Conservation (phyloP, 64 coral and sea anemone genomes). For the Actinia tenebrosa region DNA sequence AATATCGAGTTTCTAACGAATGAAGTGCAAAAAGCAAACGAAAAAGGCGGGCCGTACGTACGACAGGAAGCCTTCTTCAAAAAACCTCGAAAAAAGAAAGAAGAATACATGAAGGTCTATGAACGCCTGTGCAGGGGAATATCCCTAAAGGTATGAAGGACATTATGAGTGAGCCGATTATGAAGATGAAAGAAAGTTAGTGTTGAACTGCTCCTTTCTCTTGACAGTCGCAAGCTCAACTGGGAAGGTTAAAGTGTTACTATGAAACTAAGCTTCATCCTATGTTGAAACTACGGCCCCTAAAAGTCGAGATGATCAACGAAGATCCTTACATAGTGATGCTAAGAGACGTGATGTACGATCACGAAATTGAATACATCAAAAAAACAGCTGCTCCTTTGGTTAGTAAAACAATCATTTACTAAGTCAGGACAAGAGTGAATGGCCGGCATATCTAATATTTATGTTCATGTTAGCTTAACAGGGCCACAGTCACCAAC, state of each 20-base stretch:
- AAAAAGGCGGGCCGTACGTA: background rate
- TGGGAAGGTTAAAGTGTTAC: conserved; percentile 32
- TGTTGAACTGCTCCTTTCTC: background rate
- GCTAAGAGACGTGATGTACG: conserved; percentile 43
- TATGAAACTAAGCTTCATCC: conserved; percentile 35
- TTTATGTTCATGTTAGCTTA: conserved; percentile 3
- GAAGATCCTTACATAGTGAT: conserved; percentile 37
- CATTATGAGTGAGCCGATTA: background rate
- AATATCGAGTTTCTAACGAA: conserved; percentile 30
- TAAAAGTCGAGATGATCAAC: conserved; percentile 37
- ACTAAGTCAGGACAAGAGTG: no score
- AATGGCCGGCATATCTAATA: background rate
- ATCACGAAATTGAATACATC: conserved; percentile 48
- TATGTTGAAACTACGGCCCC: conserved; percentile 24
- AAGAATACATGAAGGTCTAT: conserved; percentile 21
- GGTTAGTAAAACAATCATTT: background rate
- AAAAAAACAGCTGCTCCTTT: conserved; percentile 28
- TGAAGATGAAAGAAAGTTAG: background rate
- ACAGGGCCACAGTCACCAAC: conserved; percentile 55
- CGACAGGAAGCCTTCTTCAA: background rate
- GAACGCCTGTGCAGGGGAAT: conserved; percentile 40
- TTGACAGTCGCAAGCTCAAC: conserved; percentile 28
- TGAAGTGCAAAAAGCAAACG: conserved; percentile 9
- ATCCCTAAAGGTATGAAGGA: conserved; percentile 29
- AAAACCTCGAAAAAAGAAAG: conserved; percentile 17